Evolutionary conservation across 2,888 invertebrate genomes (phyloP).

Genomic region (Pseudococcus jackbeardsleyi): DNA sequence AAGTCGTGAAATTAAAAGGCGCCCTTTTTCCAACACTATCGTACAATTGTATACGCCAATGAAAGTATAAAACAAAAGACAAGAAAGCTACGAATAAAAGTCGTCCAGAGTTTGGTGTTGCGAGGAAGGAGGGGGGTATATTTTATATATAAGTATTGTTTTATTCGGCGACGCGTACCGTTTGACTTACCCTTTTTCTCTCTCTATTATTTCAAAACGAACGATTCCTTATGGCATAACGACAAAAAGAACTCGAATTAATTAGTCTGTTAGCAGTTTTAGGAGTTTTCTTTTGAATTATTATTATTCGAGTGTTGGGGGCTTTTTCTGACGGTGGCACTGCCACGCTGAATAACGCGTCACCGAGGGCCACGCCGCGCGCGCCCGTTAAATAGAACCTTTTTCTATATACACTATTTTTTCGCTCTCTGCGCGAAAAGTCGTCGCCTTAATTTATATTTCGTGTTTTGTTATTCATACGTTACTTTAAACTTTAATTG

Average conservation of each 20-base stretch:
- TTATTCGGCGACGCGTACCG: constrained; percentile 18
- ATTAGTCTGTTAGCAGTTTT: constrained; percentile 63
- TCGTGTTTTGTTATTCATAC: constrained; percentile 62
- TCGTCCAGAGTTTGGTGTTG: neutral
- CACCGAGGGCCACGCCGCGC: neutral
- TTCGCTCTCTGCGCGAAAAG: constrained; percentile 35
- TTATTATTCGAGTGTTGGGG: constrained; percentile 43
- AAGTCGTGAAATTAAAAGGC: constrained; percentile 40
- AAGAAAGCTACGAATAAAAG: constrained; percentile 40
- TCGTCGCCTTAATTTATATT: constrained; percentile 63
- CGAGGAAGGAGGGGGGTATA: neutral
- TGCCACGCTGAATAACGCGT: neutral
- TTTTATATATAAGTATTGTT: constrained; percentile 21
- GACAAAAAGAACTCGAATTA: constrained; percentile 62
- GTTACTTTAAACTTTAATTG: constrained; percentile 60
- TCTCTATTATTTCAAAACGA: constrained; percentile 41
- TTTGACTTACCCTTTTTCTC: constrained; percentile 38
- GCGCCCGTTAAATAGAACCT: constrained; percentile 27
- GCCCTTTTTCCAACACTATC: constrained; percentile 45
- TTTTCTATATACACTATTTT: constrained; percentile 1
- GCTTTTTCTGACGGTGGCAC: constrained; percentile 8
- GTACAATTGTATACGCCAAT: constrained; percentile 16
- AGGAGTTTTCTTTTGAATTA: constrained; percentile 48
- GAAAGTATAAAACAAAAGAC: constrained; percentile 45
- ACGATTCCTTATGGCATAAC: constrained; percentile 54